These are phyloP conservation scores for Mustela lutreola DNA, from an alignment of 2,113 vertebrate species.

Conservation along the genomic window DNA sequence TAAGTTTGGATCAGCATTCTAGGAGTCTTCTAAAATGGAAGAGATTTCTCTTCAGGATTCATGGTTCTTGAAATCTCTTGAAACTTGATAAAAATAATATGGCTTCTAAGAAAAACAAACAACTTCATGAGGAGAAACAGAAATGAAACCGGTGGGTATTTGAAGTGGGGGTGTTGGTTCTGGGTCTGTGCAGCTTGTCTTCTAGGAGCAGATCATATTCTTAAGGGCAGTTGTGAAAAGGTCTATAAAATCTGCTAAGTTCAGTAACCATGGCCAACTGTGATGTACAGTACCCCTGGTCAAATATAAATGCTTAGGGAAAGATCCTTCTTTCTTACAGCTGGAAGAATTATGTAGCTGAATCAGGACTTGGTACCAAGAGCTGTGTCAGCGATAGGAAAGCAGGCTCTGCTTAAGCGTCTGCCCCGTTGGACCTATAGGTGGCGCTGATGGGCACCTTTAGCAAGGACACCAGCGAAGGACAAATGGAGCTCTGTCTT, in stretches of 20 bases:
- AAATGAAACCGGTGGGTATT: neutral
- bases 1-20: neutral
- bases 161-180: neutral
- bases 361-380: neutral
- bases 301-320: neutral
- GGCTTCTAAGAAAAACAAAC: neutral
- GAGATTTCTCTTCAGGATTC: neutral
- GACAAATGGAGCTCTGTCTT: neutral
- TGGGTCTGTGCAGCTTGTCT: neutral
- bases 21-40: neutral
- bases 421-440: neutral
- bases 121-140: neutral
- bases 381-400: neutral
- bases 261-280: neutral
- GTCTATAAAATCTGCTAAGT: neutral
- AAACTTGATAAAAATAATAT: neutral
- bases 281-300: neutral
- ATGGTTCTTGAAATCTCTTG: neutral
- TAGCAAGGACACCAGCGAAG: too few species aligned
- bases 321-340: neutral
- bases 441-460: too few species aligned
- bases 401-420: neutral
- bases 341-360: neutral
- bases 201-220: neutral
- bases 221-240: neutral